phyloP scores from a whole-genome alignment of 2,113 vertebrate species.

The Pachycephala philippinensis region DNA sequence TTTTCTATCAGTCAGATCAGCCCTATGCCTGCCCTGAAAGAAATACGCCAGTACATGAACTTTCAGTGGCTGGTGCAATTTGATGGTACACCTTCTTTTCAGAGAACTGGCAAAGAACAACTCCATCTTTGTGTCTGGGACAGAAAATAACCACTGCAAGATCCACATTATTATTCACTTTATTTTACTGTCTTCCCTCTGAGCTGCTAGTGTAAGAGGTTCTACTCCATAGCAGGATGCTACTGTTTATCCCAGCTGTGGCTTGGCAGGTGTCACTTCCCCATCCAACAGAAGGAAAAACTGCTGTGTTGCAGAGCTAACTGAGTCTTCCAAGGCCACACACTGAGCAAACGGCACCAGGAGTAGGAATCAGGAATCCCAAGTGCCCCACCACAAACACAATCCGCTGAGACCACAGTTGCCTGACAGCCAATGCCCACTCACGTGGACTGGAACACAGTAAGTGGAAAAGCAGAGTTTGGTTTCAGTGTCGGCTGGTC shows the following conservation, averaged over 20 bases:
- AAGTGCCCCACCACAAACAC: constrained; percentile 10
- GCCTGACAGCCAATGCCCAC: constrained; percentile 41
- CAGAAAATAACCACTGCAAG: not conserved
- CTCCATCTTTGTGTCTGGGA: not conserved
- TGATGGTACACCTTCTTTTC: not conserved
- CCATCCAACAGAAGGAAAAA: not conserved
- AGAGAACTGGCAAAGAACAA: not conserved
- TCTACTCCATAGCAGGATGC: not conserved
- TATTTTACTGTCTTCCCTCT: not conserved
- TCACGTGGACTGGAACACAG: not conserved
- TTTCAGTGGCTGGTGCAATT: not conserved
- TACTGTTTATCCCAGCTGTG: not conserved
- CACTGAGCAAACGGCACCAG: not conserved
- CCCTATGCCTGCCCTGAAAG: not conserved
- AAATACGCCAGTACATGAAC: not conserved
- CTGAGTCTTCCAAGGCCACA: constrained; percentile 49
- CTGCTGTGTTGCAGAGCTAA: not conserved
- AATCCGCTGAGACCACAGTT: not conserved
- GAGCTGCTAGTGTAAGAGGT: not conserved
- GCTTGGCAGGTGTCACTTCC: constrained; percentile 50
- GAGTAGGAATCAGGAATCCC: not conserved
- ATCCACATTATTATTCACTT: not conserved
- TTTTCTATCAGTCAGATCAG: not conserved
- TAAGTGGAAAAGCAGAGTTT: not conserved
- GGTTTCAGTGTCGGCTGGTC: not conserved